Base-by-base conservation (phyloP, 2,888 invertebrate species). In the Xanthorhoe designata region DNA sequence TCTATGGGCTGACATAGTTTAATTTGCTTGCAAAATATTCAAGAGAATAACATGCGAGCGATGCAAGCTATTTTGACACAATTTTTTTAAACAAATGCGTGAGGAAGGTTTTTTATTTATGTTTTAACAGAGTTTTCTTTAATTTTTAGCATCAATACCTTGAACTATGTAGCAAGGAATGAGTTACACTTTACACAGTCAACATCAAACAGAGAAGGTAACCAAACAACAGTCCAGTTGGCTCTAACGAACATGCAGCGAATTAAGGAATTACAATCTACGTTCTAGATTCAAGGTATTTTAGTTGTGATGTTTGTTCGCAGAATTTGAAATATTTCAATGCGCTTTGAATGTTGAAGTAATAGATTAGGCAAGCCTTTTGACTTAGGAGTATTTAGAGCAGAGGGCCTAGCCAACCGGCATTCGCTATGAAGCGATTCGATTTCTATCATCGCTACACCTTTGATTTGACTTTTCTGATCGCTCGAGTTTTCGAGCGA, bases 161-260 rank as follows among this genome's bases (percentile, higher is more conserved):
- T 15, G n/a, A 47, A 60, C 15, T 56, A 50, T 50, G 38, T 51
- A 35, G 56, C 60, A 52, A 60, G 52, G 49, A 56, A 45, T 35
- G 9, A 67, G 73, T 68, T 69, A 64, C 58, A 64, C 57, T 58
- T 64, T 58, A 58, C 47, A 49, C 42, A 64, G 59, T 64, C 59
- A 55, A 64, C 47, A 55, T 45, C 66, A 62, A 67, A 67, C 52
- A 55, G 67, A 63, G 47, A 66, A 73, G 74, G 74, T 73, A 71
- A 70, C 76, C 76, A 76, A 78, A 79, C 75, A 76, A 63, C 60
- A 68, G 73, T 71, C 72, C 73, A 73, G 72, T 64, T 61, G 70
- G 70, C 71, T 76, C 75, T 78, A 77, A 80, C 77, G 74, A 78
- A 78, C 75, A 74, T 71, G 68, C 69, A 69, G 64, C 68, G 75